Percentiles rank a stretch among this genome's conserved stretches.
These are phyloP conservation scores for Oscheius myriophilus DNA, from an alignment of 2,888 invertebrate genomes.

Conservation along the genomic window DNA sequence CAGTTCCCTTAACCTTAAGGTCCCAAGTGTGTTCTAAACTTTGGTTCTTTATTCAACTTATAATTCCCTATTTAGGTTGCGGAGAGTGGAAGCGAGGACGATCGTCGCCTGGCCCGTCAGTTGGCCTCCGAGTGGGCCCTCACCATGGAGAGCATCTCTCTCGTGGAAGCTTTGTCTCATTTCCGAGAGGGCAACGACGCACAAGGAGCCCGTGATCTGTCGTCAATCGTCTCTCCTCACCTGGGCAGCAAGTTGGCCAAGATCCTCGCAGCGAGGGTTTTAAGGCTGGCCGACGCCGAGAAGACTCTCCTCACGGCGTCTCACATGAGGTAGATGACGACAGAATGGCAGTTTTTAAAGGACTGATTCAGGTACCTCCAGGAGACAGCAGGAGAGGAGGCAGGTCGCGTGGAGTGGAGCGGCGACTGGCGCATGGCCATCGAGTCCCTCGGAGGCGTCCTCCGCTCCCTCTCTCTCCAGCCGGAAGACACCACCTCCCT, in stretches of 20 bases:
- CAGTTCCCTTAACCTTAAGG: too few relatives aligned
- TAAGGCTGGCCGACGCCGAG: constrained; percentile 36
- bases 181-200: constrained; percentile 46
- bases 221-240: constrained; percentile 33
- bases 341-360: not conserved
- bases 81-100: constrained; percentile 23
- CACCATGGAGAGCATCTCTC: constrained; percentile 42
- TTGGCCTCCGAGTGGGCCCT: constrained; percentile 43
- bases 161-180: constrained; percentile 41
- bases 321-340: constrained; percentile 26
- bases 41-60: too few relatives aligned
- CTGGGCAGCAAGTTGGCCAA: constrained; percentile 32
- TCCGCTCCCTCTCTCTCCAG: constrained; percentile 30
- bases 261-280: constrained; percentile 41
- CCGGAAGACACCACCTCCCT: constrained; percentile 36
- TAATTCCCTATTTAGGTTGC: too few relatives aligned
- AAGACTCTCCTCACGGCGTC: constrained; percentile 36
- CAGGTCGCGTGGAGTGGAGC: constrained; percentile 40
- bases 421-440: constrained; percentile 40
- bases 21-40: too few relatives aligned
- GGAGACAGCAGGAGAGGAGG: constrained; percentile 44
- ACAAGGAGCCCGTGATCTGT: constrained; percentile 33
- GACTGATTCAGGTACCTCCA: constrained; percentile 31
- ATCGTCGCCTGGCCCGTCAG: constrained; percentile 22
- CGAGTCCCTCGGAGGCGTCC: constrained; percentile 36